A percentile compares a stretch with the other conserved stretches of the same genome.
These are phyloP conservation scores for Asarcornis scutulata DNA, from an alignment of 2,113 vertebrate genomes.

Conservation along the genomic window DNA sequence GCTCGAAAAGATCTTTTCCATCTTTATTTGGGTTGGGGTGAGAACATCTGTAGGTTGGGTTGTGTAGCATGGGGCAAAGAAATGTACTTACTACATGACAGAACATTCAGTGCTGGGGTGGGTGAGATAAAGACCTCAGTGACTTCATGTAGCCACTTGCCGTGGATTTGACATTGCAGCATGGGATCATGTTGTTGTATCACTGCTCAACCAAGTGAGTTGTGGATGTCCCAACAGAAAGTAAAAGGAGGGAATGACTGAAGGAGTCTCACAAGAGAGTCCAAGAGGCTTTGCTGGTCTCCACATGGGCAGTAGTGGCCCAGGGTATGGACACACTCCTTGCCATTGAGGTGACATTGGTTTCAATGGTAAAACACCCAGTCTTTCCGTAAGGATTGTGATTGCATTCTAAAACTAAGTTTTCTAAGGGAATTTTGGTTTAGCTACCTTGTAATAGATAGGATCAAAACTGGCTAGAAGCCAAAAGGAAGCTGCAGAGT, in stretches of 20 bases:
- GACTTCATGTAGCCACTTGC: background rate
- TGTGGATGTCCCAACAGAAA: background rate
- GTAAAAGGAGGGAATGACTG: background rate
- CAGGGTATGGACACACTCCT: background rate
- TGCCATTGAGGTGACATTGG: background rate
- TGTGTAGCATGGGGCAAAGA: background rate
- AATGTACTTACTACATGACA: background rate
- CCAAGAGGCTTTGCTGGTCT: background rate
- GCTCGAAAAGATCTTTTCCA: background rate
- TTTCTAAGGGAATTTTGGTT: constrained; percentile 6
- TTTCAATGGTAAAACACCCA: background rate
- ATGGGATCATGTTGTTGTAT: background rate
- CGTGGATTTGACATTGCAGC: background rate
- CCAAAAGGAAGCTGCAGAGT: background rate
- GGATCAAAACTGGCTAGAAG: background rate
- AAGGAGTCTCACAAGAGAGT: background rate
- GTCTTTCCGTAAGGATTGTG: no score
- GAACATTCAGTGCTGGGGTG: background rate
- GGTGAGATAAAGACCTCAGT: background rate
- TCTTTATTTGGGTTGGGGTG: background rate
- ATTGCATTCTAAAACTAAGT: background rate
- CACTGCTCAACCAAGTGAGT: fast-evolving
- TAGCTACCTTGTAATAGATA: background rate
- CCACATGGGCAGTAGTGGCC: background rate
- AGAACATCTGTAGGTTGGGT: background rate